These are phyloP conservation scores for Boulengeromyrus knoepffleri DNA, from an alignment of 2,113 vertebrate genomes.

Conservation along the genomic window DNA sequence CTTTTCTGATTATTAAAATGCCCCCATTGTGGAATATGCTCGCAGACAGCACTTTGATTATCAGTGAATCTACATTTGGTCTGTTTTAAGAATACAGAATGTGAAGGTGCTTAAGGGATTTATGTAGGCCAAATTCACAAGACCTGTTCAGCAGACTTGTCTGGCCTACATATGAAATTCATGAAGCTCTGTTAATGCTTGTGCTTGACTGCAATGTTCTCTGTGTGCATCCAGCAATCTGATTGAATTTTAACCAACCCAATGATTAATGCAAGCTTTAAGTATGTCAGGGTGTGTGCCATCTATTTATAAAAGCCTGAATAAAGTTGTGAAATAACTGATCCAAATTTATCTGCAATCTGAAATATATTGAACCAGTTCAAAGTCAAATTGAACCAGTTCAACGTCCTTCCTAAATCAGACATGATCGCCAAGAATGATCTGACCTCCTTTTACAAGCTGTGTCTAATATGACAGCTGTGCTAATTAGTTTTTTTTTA, in stretches of 20 bases:
- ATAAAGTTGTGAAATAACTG: neutral
- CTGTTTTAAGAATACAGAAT: neutral
- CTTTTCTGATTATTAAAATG: neutral
- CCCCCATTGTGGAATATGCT: neutral
- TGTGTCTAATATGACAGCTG: slow-evolving; percentile 6
- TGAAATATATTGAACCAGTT: slow-evolving; percentile 14
- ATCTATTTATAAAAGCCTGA: slow-evolving; percentile 11
- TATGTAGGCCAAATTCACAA: neutral
- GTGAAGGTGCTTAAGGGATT: neutral
- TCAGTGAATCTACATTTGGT: neutral
- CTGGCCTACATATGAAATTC: slow-evolving; percentile 2
- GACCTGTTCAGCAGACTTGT: neutral
- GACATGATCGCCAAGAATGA: slow-evolving; percentile 19
- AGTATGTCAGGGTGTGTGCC: slow-evolving; percentile 14
- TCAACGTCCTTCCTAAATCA: slow-evolving; percentile 1
- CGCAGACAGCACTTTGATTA: neutral
- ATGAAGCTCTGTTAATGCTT: neutral
- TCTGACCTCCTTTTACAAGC: slow-evolving; percentile 20
- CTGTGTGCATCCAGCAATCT: neutral
- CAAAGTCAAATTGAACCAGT: slow-evolving; percentile 6
- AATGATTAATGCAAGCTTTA: slow-evolving; percentile 2
- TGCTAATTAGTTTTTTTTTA: slow-evolving; percentile 15
- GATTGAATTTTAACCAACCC: neutral
- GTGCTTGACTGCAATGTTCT: neutral
- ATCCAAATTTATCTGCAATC: slow-evolving; percentile 10